Percentiles rank a stretch among this genome's conserved stretches.
These are phyloP conservation scores for Burhinus bistriatus DNA, from an alignment of 2,113 vertebrate genomes.

Conservation along the genomic window DNA sequence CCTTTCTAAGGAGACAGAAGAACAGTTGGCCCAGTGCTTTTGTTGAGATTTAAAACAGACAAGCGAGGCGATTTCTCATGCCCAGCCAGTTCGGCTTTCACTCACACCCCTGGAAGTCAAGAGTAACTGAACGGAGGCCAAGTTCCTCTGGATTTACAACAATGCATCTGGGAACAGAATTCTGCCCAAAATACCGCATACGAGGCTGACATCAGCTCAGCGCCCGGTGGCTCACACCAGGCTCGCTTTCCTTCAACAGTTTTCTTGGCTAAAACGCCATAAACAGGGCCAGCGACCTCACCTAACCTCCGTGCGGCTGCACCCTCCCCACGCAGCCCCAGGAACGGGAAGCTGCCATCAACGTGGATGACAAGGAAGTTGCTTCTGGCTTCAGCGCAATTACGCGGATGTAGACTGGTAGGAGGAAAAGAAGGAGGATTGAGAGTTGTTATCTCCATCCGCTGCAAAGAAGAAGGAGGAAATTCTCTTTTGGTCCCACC, in stretches of 20 bases:
- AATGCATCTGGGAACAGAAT: not conserved
- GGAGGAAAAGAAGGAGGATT: not conserved
- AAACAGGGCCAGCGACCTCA: not conserved
- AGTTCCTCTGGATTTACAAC: not conserved
- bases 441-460: not conserved
- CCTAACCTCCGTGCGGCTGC: not conserved
- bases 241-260: not conserved
- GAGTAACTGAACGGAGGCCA: not conserved
- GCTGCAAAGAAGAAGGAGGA: not conserved
- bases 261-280: not conserved
- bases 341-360: not conserved
- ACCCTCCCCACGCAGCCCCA: fast-evolving
- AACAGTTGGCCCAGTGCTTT: not conserved
- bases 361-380: not conserved
- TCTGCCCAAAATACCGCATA: not conserved
- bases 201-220: not conserved
- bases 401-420: fast-evolving
- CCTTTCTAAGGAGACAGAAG: not conserved
- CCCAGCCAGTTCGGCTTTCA: not conserved
- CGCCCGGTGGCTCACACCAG: not conserved
- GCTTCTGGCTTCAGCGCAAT: not conserved
- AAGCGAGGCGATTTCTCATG: not conserved
- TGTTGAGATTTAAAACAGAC: not conserved
- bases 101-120: not conserved
- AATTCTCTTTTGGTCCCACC: not conserved